Evolutionary conservation across 2,797 vertebrate genomes (phyloP).

Genomic region (Tragopan temminckii): DNA sequence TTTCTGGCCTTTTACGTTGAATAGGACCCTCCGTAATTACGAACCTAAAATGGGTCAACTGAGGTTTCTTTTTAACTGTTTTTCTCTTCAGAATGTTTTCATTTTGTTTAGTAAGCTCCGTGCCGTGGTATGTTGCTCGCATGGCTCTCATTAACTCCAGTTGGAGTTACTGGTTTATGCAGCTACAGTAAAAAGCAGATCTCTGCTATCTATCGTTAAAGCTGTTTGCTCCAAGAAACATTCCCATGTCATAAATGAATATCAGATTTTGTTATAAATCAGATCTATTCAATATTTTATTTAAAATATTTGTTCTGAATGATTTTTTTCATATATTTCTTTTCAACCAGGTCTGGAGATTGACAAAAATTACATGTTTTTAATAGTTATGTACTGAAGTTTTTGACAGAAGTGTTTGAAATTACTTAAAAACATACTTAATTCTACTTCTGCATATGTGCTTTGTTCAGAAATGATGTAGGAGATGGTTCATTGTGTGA

Average conservation of each 20-base stretch:
- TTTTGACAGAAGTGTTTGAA: background rate
- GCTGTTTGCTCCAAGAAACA: background rate
- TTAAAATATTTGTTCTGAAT: background rate
- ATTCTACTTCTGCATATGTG: background rate
- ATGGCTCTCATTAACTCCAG: background rate
- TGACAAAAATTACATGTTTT: rapidly evolving
- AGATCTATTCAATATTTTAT: background rate
- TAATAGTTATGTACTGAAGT: background rate
- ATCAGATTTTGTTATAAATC: background rate
- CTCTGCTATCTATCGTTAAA: background rate
- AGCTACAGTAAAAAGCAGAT: background rate
- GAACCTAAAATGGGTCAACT: conserved; percentile 46
- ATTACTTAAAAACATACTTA: background rate
- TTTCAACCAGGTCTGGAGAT: background rate
- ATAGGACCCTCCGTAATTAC: conserved; percentile 29
- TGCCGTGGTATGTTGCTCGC: background rate
- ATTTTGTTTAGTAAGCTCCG: conserved; percentile 19
- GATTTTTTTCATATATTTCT: background rate
- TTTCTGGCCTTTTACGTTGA: conserved; percentile 22
- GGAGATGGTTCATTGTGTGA: background rate
- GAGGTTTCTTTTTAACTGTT: conserved; percentile 38
- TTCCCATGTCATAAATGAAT: background rate
- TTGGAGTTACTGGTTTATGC: background rate
- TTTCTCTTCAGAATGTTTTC: conserved; percentile 49
- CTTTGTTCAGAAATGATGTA: background rate